A percentile compares a stretch with the other conserved stretches of the same genome.
Conservation (phyloP, 2,797 vertebrate genomes). For the Crenichthys baileyi region DNA sequence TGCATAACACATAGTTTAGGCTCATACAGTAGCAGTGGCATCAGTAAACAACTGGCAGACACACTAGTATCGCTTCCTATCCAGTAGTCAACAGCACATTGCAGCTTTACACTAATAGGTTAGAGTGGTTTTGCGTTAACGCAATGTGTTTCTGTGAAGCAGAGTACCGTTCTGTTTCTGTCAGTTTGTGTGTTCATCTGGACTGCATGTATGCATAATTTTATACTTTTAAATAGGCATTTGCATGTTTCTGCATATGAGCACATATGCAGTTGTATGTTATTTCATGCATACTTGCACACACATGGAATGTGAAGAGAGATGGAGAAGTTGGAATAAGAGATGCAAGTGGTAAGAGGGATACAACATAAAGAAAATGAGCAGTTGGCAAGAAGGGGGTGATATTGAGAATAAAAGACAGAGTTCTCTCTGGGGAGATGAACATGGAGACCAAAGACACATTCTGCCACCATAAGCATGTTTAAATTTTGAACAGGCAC, state of each 20-base stretch:
- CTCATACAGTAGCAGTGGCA: slow-evolving; percentile 47
- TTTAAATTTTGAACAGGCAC: slow-evolving; percentile 86
- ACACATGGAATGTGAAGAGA: slow-evolving; percentile 6
- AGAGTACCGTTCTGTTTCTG: slow-evolving; percentile 61
- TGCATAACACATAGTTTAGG: too few species aligned
- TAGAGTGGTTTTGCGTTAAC: slow-evolving; percentile 78
- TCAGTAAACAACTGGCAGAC: slow-evolving; percentile 67
- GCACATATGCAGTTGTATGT: slow-evolving; percentile 29
- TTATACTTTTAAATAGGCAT: slow-evolving; percentile 48
- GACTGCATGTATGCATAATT: slow-evolving; percentile 39
- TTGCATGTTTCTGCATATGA: slow-evolving; percentile 39
- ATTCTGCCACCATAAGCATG: slow-evolving; percentile 75
- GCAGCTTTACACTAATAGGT: slow-evolving; percentile 79
- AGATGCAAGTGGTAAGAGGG: slow-evolving; percentile 38
- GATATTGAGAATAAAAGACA: slow-evolving; percentile 61
- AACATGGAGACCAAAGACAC: slow-evolving; percentile 65
- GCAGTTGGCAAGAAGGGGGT: slow-evolving; percentile 42
- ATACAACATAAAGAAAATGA: slow-evolving; percentile 43
- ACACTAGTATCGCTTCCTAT: slow-evolving; percentile 74
- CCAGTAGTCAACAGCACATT: slow-evolving; percentile 78
- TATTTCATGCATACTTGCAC: slow-evolving; percentile 32
- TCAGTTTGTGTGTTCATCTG: slow-evolving; percentile 32
- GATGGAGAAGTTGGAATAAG: slow-evolving; percentile 17
- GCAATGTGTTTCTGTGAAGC: slow-evolving; percentile 82
- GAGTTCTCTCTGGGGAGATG: slow-evolving; percentile 61